phyloP scores from a whole-genome alignment of 1,140 invertebrate species.

The Nebria ingens region DNA sequence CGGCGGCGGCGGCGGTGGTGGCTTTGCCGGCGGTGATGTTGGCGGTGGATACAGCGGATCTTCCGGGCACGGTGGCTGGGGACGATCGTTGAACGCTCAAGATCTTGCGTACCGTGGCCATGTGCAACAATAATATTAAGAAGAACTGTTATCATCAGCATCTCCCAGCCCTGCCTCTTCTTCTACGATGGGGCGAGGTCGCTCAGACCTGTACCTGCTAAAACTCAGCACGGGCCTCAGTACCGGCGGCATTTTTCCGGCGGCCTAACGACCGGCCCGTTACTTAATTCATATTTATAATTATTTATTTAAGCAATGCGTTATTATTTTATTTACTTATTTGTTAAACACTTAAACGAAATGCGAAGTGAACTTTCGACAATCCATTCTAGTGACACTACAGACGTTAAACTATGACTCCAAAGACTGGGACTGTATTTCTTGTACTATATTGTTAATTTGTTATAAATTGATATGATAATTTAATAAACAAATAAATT shows the following conservation, averaged over 20 bases:
- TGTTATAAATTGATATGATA: constrained; percentile 5
- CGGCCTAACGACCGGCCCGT: constrained; percentile 13
- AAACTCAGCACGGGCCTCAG: constrained; percentile 24
- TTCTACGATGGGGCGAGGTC: constrained; percentile 15
- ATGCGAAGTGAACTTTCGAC: constrained; percentile 11
- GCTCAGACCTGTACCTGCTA: constrained; percentile 31
- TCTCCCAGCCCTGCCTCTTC: neutral
- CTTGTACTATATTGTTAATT: constrained; percentile 9
- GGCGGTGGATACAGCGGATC: constrained; percentile 43
- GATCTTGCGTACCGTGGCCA: constrained; percentile 64
- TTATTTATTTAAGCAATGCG: constrained; percentile 12
- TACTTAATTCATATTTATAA: constrained; percentile 13
- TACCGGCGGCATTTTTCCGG: constrained; percentile 7
- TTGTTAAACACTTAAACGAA: constrained; percentile 14
- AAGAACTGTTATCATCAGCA: neutral
- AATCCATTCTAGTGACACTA: constrained; percentile 21
- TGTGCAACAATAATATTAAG: constrained; percentile 22
- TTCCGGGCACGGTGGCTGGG: constrained; percentile 58
- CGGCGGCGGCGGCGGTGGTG: constrained; percentile 37
- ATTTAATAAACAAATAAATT: constrained; percentile 6
- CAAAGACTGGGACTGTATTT: neutral
- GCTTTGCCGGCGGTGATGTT: constrained; percentile 40
- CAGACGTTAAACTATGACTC: constrained; percentile 11
- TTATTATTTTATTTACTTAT: constrained; percentile 19
- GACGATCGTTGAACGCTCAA: constrained; percentile 57